Conservation (phyloP, 35 echinoderm and acorn worm species). For the Holothuria glaberrima region DNA sequence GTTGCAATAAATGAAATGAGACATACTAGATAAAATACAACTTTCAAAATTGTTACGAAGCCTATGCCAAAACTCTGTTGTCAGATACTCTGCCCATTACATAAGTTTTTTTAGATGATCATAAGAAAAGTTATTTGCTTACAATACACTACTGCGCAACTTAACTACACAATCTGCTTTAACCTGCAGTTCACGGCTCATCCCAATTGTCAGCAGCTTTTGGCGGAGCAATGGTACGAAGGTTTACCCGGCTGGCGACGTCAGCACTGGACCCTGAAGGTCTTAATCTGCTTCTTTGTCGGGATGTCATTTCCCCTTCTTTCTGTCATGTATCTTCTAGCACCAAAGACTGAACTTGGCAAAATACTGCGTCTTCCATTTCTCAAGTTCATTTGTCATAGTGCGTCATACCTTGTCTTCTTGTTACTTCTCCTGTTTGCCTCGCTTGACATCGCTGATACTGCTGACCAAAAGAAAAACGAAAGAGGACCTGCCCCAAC, state of each 20-base stretch:
- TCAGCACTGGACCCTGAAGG: slow-evolving; percentile 86
- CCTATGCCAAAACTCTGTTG: no score
- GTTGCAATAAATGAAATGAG: no score
- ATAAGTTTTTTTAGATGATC: no score
- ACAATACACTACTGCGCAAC: background rate
- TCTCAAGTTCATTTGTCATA: slow-evolving; percentile 97
- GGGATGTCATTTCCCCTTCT: slow-evolving; percentile 89
- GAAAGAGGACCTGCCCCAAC: slow-evolving; percentile 83
- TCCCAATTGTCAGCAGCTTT: slow-evolving; percentile 95
- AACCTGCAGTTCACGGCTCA: slow-evolving; percentile 84
- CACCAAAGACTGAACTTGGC: slow-evolving; percentile 85
- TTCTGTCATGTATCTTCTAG: slow-evolving; percentile 85
- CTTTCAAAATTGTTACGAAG: no score
- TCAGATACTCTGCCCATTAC: background rate
- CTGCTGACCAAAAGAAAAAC: slow-evolving; percentile 19
- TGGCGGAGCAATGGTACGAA: slow-evolving; percentile 95
- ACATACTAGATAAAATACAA: no score
- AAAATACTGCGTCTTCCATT: slow-evolving; percentile 98
- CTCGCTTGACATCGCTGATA: slow-evolving; percentile 68
- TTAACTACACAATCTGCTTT: background rate
- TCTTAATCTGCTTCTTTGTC: slow-evolving; percentile 87
- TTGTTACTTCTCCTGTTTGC: slow-evolving; percentile 86
- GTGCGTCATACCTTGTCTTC: slow-evolving; percentile 91
- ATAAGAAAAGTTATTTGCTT: no score
- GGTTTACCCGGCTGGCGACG: slow-evolving; percentile 94